A percentile compares a stretch with the other conserved stretches of the same genome.
Evolutionary conservation across 2,888 invertebrate genomes (phyloP).

Genomic region (Acrobasis consociella): DNA sequence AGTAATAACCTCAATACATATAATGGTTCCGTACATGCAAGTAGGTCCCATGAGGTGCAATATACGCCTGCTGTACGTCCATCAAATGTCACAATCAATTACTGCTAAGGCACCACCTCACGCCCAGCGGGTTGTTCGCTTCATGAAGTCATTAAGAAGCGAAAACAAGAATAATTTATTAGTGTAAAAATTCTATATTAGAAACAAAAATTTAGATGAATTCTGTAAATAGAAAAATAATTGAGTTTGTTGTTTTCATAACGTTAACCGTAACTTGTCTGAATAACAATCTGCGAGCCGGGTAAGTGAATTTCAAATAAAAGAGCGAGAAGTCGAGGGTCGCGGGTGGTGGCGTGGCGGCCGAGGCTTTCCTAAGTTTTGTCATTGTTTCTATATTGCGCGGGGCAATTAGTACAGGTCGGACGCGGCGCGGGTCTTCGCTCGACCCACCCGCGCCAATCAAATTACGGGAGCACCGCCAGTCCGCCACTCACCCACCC

Average conservation of each 20-base stretch:
- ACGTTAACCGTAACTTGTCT: slow-evolving; percentile 53
- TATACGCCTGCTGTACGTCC: slow-evolving; percentile 65
- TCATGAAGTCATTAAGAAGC: slow-evolving; percentile 58
- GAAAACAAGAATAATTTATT: background rate
- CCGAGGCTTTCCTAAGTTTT: slow-evolving; percentile 71
- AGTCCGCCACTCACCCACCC: slow-evolving; percentile 54
- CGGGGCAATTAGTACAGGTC: slow-evolving; percentile 77
- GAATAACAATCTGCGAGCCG: slow-evolving; percentile 73
- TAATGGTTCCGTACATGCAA: slow-evolving; percentile 26
- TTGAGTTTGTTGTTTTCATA: slow-evolving; percentile 70
- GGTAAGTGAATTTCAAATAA: slow-evolving; percentile 81
- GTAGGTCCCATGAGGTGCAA: slow-evolving; percentile 60
- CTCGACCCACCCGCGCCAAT: slow-evolving; percentile 60
- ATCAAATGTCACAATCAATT: slow-evolving; percentile 80
- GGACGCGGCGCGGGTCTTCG: slow-evolving; percentile 60
- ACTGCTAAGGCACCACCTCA: slow-evolving; percentile 53
- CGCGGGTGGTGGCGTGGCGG: slow-evolving; percentile 45
- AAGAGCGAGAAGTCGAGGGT: slow-evolving; percentile 68
- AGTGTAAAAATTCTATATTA: slow-evolving; percentile 18
- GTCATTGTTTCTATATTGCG: slow-evolving; percentile 81
- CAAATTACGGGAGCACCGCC: slow-evolving; percentile 67
- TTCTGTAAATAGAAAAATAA: slow-evolving; percentile 54
- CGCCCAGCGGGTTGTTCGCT: slow-evolving; percentile 43
- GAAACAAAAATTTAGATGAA: background rate
- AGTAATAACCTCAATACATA: background rate